Evolutionary conservation across 2,113 vertebrate species (phyloP).

Genomic region (Grantiella picta): DNA sequence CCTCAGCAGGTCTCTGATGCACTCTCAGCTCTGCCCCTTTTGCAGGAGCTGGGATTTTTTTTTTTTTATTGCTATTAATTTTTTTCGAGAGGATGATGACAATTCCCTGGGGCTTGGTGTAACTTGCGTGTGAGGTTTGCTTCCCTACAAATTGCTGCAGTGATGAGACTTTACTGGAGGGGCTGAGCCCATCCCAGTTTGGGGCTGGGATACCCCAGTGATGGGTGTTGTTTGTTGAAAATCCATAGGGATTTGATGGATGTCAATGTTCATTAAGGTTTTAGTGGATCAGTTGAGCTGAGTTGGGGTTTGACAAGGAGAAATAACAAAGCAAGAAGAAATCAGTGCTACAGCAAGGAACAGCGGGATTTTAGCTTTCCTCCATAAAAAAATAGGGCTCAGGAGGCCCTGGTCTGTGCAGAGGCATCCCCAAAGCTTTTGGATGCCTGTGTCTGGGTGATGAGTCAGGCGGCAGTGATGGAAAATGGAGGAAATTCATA

Average conservation of each 20-base stretch:
- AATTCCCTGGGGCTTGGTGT: neutral
- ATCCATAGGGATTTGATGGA: neutral
- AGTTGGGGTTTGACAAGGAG: neutral
- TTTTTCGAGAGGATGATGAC: neutral
- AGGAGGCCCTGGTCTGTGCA: neutral
- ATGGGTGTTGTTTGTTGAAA: neutral
- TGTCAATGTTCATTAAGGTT: neutral
- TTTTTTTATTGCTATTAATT: neutral
- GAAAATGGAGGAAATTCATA: neutral
- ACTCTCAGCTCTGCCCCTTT: neutral
- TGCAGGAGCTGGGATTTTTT: neutral
- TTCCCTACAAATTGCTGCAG: rapidly evolving
- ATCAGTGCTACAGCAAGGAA: rapidly evolving
- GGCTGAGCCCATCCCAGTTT: neutral
- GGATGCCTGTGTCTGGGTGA: neutral
- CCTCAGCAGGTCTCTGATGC: neutral
- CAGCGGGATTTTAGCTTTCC: neutral
- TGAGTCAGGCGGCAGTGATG: rapidly evolving
- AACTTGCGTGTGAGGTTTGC: neutral
- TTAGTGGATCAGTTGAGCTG: neutral
- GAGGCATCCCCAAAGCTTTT: rapidly evolving
- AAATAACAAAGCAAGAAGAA: neutral
- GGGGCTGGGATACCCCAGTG: neutral
- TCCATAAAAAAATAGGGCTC: neutral
- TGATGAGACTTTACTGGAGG: neutral